Evolutionary conservation across 2,797 vertebrate species (phyloP).

Genomic region (Poecilia velifera): DNA sequence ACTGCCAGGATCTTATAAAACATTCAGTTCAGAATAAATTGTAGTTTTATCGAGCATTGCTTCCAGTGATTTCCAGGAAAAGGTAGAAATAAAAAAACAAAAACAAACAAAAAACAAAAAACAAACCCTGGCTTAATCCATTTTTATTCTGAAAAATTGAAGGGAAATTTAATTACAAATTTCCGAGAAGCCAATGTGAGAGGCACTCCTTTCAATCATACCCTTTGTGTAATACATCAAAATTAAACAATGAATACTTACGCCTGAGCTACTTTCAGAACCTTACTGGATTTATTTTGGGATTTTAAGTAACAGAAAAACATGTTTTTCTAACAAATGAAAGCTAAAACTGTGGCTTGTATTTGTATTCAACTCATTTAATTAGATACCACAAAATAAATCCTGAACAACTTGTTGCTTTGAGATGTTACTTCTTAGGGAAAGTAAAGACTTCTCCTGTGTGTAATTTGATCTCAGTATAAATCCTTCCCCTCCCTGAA

Average conservation of each 20-base stretch:
- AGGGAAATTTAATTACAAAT: constrained; percentile 32
- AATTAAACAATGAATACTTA: background rate
- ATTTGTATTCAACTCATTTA: background rate
- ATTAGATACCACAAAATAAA: background rate
- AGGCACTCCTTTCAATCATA: constrained; percentile 11
- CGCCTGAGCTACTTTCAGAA: background rate
- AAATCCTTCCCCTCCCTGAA: background rate
- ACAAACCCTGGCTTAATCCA: background rate
- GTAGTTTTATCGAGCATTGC: constrained; percentile 38
- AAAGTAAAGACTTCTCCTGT: background rate
- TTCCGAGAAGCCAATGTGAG: constrained; percentile 32
- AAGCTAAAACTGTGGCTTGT: background rate
- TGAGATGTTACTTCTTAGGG: background rate
- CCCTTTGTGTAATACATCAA: constrained; percentile 5
- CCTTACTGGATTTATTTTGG: background rate
- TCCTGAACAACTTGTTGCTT: background rate
- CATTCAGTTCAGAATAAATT: constrained; percentile 33
- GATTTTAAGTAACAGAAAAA: background rate
- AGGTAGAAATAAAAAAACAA: constrained; percentile 6
- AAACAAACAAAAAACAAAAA: background rate
- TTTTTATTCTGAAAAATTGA: constrained; percentile 41
- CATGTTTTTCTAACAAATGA: background rate
- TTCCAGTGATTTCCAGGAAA: constrained; percentile 25
- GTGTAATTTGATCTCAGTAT: background rate
- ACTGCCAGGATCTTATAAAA: constrained; percentile 13